A percentile compares a stretch with the other conserved stretches of the same genome.
These are phyloP conservation scores for Cephus rjabovi DNA, from an alignment of 2,888 invertebrate species.

Conservation along the genomic window DNA sequence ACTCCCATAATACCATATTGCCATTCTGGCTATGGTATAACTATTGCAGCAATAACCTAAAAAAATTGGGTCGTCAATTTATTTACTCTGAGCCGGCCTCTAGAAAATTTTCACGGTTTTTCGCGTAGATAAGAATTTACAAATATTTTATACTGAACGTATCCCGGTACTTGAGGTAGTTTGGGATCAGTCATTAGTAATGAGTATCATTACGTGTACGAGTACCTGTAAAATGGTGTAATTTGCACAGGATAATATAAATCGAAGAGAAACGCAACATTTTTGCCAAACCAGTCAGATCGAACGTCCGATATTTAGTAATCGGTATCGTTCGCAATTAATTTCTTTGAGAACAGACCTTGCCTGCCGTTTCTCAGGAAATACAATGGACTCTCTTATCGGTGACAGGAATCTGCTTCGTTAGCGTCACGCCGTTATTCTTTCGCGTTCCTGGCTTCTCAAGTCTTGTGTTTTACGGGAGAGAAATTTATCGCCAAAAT, in stretches of 20 bases:
- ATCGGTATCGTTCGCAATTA: slow-evolving; percentile 4
- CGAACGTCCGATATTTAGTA: slow-evolving; percentile 4
- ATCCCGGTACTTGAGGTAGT: background rate
- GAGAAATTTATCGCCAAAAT: background rate
- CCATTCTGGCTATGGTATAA: background rate
- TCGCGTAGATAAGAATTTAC: background rate
- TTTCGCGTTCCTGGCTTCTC: background rate
- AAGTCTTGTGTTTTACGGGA: background rate
- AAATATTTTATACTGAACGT: background rate
- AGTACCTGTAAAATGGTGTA: background rate
- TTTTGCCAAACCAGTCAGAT: background rate
- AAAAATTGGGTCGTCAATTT: background rate
- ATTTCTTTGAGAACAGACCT: slow-evolving; percentile 9
- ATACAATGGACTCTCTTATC: slow-evolving; percentile 3
- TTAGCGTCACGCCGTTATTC: slow-evolving; percentile 1
- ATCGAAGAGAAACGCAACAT: background rate
- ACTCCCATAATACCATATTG: background rate
- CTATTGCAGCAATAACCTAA: background rate
- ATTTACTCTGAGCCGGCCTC: background rate
- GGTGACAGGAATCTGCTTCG: slow-evolving; percentile 1
- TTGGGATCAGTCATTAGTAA: background rate
- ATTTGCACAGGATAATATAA: background rate
- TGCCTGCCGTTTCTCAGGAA: slow-evolving; percentile 10
- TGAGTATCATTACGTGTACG: background rate
- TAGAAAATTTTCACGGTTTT: background rate